Evolutionary conservation across 2,113 vertebrate genomes (phyloP).

Genomic region (Tenrec ecaudatus): DNA sequence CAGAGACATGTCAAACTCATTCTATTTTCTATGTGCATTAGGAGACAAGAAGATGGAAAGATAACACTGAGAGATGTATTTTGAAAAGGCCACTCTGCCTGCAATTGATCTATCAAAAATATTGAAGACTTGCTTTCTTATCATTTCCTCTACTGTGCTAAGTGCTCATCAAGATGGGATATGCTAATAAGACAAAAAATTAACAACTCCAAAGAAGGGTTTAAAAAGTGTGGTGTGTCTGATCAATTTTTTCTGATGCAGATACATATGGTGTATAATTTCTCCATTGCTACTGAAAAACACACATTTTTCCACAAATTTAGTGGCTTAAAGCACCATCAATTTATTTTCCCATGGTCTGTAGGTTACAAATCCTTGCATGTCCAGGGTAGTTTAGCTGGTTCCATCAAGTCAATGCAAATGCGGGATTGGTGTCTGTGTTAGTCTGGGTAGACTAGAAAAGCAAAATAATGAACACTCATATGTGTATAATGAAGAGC

Average conservation of each 20-base stretch:
- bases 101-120: not conserved
- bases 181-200: slow-evolving; percentile 78
- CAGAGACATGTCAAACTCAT: not conserved
- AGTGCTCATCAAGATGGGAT: slow-evolving; percentile 60
- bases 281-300: not conserved
- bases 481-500: too few species aligned
- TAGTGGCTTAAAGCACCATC: not conserved
- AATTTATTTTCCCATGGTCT: not conserved
- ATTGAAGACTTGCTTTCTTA: not conserved
- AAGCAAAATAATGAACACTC: too few species aligned
- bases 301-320: not conserved
- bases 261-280: slow-evolving; percentile 63
- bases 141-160: slow-evolving; percentile 31
- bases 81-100: not conserved
- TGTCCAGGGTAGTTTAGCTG: not conserved
- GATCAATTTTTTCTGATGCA: slow-evolving; percentile 61
- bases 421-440: too few species aligned
- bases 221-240: slow-evolving; percentile 64
- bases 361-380: not conserved
- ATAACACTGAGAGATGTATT: not conserved
- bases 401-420: not conserved
- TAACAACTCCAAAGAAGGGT: slow-evolving; percentile 79
- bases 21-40: not conserved
- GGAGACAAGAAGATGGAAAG: not conserved
- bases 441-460: too few species aligned